Base-by-base conservation (phyloP, 2,113 vertebrate genomes). In the Muntiacus reevesi region DNA sequence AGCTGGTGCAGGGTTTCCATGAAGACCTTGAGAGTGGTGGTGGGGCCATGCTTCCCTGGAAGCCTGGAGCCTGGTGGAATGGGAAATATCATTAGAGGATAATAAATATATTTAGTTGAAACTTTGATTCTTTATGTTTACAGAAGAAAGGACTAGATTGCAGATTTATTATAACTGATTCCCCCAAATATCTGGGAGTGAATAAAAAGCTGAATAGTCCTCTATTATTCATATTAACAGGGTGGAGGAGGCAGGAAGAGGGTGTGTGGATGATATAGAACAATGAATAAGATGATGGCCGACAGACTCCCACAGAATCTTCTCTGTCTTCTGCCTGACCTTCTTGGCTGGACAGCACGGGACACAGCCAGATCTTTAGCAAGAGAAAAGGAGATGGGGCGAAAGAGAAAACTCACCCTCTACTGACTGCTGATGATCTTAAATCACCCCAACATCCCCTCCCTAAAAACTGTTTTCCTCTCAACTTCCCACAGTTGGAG, bases 91-190 rank as follows among this genome's bases (percentile, higher is more conserved):
- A 94, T 93, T 95, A 96, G 47, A 97, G 45, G 83, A 86, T 91
- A 96, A 98, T 96, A 97, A 95, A 97, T 97, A 98, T 43, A 89
- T 93, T 97, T 76, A 93, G 88, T 98, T 79, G 97, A 97, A 94
- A 97, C 62, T 96, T 89, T 59, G 92, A 84, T 95, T 95, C 89
- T 81, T 95, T 89, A 54, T 96, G 95, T 96, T 97, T 98, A 95
- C 92, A 50, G 45, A 62, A 97, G 78, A 71, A 82, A 95, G 88
- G 95, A 96, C 85, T 84, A 90, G 92, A 90, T 95, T 92, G 79
- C 88, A 97, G 95, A 97, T 97, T 89, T 95, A 94, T 97, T 96
- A 23, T 95, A 96, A 87, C 47, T 96, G 55, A 30, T 91, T 94
- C 79, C 33, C 71, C 79, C 8, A 95, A 93, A 86, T 93, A 97